Evolutionary conservation across 2,888 invertebrate genomes (phyloP).

Genomic region (Troides oblongomaculatus): DNA sequence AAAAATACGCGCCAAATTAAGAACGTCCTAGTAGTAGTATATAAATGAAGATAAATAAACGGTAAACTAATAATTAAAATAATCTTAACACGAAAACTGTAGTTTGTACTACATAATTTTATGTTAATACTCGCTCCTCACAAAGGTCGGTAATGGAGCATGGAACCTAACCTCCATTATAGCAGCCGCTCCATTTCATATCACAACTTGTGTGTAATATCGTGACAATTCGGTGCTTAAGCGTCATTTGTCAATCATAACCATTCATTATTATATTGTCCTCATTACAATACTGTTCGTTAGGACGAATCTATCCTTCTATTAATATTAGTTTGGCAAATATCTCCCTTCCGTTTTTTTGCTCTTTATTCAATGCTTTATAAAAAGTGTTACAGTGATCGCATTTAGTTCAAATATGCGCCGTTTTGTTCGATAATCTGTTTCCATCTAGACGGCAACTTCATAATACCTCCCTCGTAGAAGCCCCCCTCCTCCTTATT

Average conservation of each 20-base stretch:
- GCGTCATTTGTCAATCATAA: conserved; percentile 13
- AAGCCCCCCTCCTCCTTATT: too few relatives aligned
- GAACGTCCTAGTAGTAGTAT: not conserved
- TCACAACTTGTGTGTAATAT: conserved; percentile 23
- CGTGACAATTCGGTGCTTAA: conserved; percentile 7
- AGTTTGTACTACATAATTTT: conserved; percentile 52
- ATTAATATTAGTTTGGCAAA: too few relatives aligned
- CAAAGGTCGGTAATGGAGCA: conserved; percentile 56
- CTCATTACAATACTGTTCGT: not conserved
- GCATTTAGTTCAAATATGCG: too few relatives aligned
- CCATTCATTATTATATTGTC: conserved; percentile 6
- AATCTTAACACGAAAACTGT: conserved; percentile 23
- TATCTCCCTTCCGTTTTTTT: too few relatives aligned
- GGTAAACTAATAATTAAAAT: not conserved
- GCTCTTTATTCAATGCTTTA: too few relatives aligned
- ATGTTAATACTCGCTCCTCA: conserved; percentile 54
- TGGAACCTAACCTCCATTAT: conserved; percentile 42
- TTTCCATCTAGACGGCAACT: too few relatives aligned
- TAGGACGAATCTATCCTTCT: too few relatives aligned
- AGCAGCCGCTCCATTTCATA: conserved; percentile 45
- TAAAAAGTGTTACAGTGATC: too few relatives aligned
- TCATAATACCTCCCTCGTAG: too few relatives aligned
- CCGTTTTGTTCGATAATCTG: too few relatives aligned
- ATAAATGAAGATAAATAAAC: not conserved
- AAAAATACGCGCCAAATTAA: not conserved